Evolutionary conservation across 1,140 invertebrate species (phyloP).

Genomic region (Drosophila leontia): DNA sequence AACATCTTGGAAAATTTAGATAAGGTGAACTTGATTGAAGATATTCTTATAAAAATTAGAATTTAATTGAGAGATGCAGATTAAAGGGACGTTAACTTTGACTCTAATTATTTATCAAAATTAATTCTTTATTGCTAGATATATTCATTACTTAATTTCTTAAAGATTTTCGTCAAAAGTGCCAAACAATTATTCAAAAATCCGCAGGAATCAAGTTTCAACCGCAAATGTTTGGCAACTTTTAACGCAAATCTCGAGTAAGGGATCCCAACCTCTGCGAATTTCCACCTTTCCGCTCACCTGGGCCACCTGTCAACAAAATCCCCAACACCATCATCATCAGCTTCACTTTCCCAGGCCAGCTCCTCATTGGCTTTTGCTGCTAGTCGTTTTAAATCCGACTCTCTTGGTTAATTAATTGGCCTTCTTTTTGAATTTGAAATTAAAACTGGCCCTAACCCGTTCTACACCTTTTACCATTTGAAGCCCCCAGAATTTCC

Average conservation of each 20-base stretch:
- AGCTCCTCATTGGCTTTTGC: neutral
- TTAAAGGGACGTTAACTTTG: neutral
- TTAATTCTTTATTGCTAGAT: neutral
- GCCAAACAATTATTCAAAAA: constrained; percentile 3
- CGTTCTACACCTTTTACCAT: neutral
- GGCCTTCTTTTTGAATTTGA: constrained; percentile 71
- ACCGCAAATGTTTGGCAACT: constrained; percentile 1
- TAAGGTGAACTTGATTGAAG: neutral
- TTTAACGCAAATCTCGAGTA: constrained; percentile 32
- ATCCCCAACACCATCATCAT: constrained; percentile 26
- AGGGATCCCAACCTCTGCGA: neutral
- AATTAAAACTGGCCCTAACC: constrained; percentile 68
- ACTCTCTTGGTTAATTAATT: constrained; percentile 75
- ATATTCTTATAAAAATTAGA: neutral
- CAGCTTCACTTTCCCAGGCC: constrained; percentile 14
- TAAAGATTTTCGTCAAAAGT: neutral
- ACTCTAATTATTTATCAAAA: neutral
- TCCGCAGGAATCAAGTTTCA: constrained; percentile 10
- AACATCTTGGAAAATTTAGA: constrained; percentile 3
- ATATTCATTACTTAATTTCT: neutral
- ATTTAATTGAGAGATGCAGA: too few relatives aligned
- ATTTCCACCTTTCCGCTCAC: constrained; percentile 9
- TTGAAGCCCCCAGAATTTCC: neutral
- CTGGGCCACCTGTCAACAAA: constrained; percentile 46
- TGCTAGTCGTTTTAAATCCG: constrained; percentile 53